These are phyloP conservation scores for Labia minor DNA, from an alignment of 2,888 invertebrate genomes.

Conservation along the genomic window DNA sequence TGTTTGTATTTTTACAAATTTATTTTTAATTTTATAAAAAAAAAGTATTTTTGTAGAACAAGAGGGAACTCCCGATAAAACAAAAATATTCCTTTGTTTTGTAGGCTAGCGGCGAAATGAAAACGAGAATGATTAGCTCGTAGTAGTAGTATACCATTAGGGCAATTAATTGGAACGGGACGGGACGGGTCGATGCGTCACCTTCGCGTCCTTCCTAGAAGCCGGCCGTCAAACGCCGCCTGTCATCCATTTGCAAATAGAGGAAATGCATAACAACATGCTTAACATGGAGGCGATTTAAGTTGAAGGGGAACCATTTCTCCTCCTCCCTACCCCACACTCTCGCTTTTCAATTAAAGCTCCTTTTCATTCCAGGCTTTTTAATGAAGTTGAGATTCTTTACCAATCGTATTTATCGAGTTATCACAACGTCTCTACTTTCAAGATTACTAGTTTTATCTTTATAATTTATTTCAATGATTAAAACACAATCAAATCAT, in stretches of 20 bases:
- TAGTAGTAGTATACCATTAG: slow-evolving; percentile 3
- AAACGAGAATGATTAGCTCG: background rate
- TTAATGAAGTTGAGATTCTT: too few species aligned
- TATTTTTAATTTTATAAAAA: too few species aligned
- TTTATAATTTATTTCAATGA: too few species aligned
- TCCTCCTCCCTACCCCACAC: background rate
- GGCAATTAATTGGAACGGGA: background rate
- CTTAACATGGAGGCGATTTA: background rate
- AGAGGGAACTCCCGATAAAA: too few species aligned
- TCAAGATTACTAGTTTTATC: too few species aligned
- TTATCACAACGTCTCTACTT: too few species aligned
- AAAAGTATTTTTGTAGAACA: too few species aligned
- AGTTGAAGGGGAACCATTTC: background rate
- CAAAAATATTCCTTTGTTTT: background rate
- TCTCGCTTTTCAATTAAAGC: background rate
- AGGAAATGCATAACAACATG: slow-evolving; percentile 5
- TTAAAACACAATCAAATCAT: too few species aligned
- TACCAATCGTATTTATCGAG: too few species aligned
- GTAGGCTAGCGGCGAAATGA: too few species aligned
- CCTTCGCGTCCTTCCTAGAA: background rate
- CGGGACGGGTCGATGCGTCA: slow-evolving; percentile 4
- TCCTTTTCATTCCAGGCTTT: too few species aligned
- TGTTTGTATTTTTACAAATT: too few species aligned
- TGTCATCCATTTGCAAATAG: slow-evolving; percentile 6
- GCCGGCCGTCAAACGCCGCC: background rate